phyloP scores from a whole-genome alignment of 1,140 invertebrate species.

The Latrodectus geometricus region DNA sequence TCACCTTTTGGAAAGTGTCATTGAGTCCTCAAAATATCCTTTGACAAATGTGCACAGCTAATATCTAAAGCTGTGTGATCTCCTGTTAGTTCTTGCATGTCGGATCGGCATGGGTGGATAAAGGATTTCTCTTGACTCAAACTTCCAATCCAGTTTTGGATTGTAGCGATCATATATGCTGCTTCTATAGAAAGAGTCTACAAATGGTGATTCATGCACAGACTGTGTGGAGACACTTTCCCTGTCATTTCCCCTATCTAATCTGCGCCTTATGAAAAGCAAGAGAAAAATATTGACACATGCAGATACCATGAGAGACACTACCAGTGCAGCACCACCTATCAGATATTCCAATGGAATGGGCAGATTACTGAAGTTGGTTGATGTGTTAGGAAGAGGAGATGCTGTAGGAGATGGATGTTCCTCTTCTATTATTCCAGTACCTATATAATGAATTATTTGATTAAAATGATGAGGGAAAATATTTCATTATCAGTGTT shows the following conservation, averaged over 20 bases:
- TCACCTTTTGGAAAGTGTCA: too few species aligned
- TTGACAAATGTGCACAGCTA: background rate
- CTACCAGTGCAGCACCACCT: slow-evolving; percentile 32
- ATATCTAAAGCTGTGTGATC: slow-evolving; percentile 55
- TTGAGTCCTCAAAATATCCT: too few species aligned
- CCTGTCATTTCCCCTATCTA: background rate
- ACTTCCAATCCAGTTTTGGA: slow-evolving; percentile 39
- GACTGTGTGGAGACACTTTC: slow-evolving; percentile 26
- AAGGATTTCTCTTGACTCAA: slow-evolving; percentile 53
- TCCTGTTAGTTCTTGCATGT: slow-evolving; percentile 27
- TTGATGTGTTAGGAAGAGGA: background rate
- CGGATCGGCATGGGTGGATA: slow-evolving; percentile 58
- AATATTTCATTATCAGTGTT: too few species aligned
- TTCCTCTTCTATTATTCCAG: slow-evolving; percentile 45
- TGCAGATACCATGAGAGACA: slow-evolving; percentile 42
- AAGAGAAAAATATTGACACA: slow-evolving; percentile 56
- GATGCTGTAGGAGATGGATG: slow-evolving; percentile 15
- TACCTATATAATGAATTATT: slow-evolving; percentile 23
- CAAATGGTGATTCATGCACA: slow-evolving; percentile 18
- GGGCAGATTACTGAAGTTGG: background rate
- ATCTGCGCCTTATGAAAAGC: slow-evolving; percentile 22
- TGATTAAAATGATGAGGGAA: too few species aligned
- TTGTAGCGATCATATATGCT: slow-evolving; percentile 41
- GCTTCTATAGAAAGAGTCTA: slow-evolving; percentile 5
- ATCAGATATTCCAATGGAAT: slow-evolving; percentile 45